phyloP scores from a whole-genome alignment of 2,888 invertebrate genomes.

The Eueremaeus valkanovi region DNA sequence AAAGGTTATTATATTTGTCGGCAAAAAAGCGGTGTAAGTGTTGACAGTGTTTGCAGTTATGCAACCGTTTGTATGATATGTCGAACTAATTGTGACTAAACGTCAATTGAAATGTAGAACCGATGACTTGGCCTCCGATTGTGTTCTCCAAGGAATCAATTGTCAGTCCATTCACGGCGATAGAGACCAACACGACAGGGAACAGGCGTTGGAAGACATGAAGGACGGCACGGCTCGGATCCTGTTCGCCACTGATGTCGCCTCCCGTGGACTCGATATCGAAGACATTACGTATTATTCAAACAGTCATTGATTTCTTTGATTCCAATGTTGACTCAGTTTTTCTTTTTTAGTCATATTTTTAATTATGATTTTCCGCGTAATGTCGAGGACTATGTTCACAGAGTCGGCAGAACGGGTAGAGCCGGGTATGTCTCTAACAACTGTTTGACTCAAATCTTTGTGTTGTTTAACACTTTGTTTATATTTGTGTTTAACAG shows the following conservation, averaged over 20 bases:
- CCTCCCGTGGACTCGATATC: constrained; percentile 88
- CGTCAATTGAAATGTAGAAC: too few species aligned
- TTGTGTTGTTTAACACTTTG: not conserved
- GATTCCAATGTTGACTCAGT: not conserved
- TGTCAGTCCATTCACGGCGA: constrained; percentile 85
- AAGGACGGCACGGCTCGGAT: constrained; percentile 72
- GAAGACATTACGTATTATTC: constrained; percentile 69
- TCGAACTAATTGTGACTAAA: not conserved
- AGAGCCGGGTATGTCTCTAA: constrained; percentile 65
- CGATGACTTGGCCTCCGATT: constrained; percentile 74
- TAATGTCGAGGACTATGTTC: constrained; percentile 93
- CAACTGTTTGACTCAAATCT: not conserved
- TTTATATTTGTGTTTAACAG: constrained; percentile 46
- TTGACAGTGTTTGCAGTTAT: not conserved
- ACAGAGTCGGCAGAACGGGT: constrained; percentile 91
- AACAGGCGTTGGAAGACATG: constrained; percentile 73
- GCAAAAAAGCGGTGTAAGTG: constrained; percentile 66
- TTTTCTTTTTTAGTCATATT: constrained; percentile 63
- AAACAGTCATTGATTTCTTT: constrained; percentile 44
- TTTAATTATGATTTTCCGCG: constrained; percentile 89
- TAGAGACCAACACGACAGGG: constrained; percentile 65
- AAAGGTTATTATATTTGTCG: constrained; percentile 86
- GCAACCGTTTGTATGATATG: not conserved
- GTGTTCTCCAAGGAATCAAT: constrained; percentile 64
- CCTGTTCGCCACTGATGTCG: constrained; percentile 90